These are phyloP conservation scores for Amniataba percoides DNA, from an alignment of 2,797 vertebrate species.

Conservation along the genomic window DNA sequence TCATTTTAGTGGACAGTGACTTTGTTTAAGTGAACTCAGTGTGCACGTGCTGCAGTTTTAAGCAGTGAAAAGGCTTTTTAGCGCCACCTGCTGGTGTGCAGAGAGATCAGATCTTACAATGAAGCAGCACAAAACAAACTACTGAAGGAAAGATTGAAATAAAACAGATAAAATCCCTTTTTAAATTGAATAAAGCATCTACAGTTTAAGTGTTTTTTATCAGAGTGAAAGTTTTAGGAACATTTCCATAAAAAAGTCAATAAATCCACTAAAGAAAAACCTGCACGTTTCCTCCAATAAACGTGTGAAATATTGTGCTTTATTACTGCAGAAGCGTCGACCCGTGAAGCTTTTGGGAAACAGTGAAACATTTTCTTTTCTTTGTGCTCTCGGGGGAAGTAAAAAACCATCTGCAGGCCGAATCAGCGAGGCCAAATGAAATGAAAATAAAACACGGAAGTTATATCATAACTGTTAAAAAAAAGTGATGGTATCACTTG, in stretches of 20 bases:
- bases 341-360: not conserved
- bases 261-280: not conserved
- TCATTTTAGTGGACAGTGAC: too few species aligned
- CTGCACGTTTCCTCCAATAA: not conserved
- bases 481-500: constrained; percentile 20
- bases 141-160: not conserved
- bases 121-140: too few species aligned
- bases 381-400: not conserved
- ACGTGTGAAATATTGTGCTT: not conserved
- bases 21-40: too few species aligned
- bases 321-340: not conserved
- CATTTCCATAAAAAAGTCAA: too few species aligned
- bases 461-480: constrained; percentile 32
- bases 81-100: not conserved
- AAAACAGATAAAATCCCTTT: too few species aligned
- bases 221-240: too few species aligned
- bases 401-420: constrained; percentile 12
- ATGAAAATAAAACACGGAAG: constrained; percentile 51
- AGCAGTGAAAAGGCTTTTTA: not conserved
- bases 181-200: too few species aligned
- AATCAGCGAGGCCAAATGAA: constrained; percentile 9
- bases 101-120: not conserved
- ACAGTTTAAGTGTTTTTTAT: too few species aligned
- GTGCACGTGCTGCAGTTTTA: too few species aligned
- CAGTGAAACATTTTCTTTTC: not conserved